Base-by-base conservation (phyloP, 2,113 vertebrate genomes). In the Bucco capensis region DNA sequence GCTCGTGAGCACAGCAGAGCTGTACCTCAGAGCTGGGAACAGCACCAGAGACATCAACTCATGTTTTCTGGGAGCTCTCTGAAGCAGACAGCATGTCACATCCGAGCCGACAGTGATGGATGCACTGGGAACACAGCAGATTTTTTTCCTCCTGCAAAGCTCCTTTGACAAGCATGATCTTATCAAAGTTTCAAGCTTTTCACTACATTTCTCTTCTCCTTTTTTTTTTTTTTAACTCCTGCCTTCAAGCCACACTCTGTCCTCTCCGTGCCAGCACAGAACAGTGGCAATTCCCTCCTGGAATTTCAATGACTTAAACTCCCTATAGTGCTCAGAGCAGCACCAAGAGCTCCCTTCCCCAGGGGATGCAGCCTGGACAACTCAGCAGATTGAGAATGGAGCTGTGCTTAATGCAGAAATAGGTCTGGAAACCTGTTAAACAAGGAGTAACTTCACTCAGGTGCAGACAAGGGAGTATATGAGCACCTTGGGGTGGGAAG, bases 161-260 rank as follows among this genome's bases (percentile, higher is more conserved):
- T 91, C 76, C 84, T 93, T 83, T 92, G 93, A 95, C 92, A 92
- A 92, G 83, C n/a, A 57, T 80, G 87, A 95, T 96, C 93, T 95
- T 96, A 96, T 95, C 95, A 93, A 94, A 84, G 87, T 72, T 80
- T 31, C 27, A 4, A 70, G 95, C 79, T 95, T 96, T 97, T 90
- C 90, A 95, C 94, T 92, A 85, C 9, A 1, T 57, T 57, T 51
- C 53, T 46, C 27, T 12, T 27, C 40, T 40, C 19, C 19, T 27
- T 49, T 64, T 27, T 67, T 71, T 15, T 9, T 51, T 61, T 83
- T 69, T 66, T 15, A 79, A 62, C 72, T 89, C 57, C 64, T 67
- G 92, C 76, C 90, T 90, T 79, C 65, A 11, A 88, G 75, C 65
- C 58, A 2, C 1, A 3, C 61, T 77, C 62, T 7, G 60, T 84